Evolutionary conservation across 2,113 vertebrate species (phyloP).

Genomic region (Gymnorhina tibicen): DNA sequence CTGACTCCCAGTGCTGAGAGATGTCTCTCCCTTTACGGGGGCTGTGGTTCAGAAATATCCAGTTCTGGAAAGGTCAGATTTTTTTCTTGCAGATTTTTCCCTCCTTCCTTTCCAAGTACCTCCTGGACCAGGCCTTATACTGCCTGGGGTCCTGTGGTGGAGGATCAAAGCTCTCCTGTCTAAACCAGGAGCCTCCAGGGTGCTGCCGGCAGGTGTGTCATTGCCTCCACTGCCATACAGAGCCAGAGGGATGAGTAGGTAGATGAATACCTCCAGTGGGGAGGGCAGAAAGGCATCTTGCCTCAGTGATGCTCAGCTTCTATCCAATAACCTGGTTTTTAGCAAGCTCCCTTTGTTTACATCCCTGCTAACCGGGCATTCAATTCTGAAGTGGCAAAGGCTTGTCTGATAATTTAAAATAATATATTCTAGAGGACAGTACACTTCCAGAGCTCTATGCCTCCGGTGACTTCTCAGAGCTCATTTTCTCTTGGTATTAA

Average conservation of each 20-base stretch:
- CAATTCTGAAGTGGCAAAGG: not conserved
- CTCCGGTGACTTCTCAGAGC: not conserved
- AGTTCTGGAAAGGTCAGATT: not conserved
- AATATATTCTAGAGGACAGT: not conserved
- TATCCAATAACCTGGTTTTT: not conserved
- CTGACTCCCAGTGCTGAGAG: not conserved
- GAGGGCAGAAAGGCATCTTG: not conserved
- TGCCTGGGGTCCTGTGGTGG: not conserved
- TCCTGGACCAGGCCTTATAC: not conserved
- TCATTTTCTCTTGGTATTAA: slow-evolving; percentile 37
- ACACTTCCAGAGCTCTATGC: not conserved
- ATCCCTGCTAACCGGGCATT: not conserved
- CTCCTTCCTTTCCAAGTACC: not conserved
- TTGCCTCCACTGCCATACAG: not conserved
- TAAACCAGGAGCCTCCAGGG: not conserved
- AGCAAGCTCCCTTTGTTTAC: not conserved
- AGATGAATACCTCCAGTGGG: not conserved
- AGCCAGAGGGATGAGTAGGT: not conserved
- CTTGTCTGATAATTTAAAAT: not conserved
- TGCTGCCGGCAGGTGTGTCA: not conserved
- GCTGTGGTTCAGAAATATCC: not conserved
- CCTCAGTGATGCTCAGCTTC: not conserved
- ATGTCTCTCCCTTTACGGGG: fast-evolving
- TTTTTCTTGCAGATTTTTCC: not conserved
- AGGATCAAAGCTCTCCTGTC: not conserved